Percentiles rank a stretch among this genome's conserved stretches.
phyloP scores from a whole-genome alignment of 1,140 invertebrate species.

The Drosophila tani region DNA sequence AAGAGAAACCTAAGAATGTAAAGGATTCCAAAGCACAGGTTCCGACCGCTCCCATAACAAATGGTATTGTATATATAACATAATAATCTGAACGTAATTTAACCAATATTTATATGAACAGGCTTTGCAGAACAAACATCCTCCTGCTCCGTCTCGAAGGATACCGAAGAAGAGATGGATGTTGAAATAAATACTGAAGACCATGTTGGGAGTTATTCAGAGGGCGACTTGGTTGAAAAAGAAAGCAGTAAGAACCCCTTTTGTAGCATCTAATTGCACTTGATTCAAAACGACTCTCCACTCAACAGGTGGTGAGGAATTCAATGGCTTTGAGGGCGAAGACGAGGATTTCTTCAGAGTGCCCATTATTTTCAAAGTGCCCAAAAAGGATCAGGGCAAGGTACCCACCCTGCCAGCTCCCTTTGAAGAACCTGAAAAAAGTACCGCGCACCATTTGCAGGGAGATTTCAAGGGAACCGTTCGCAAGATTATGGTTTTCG shows the following conservation, averaged over 20 bases:
- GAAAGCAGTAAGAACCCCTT: not conserved
- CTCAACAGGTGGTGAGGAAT: not conserved
- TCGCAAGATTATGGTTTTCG: constrained; percentile 15
- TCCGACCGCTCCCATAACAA: not conserved
- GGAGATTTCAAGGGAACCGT: not conserved
- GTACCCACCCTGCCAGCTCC: too few species aligned
- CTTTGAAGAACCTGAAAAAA: not conserved
- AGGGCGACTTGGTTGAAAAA: not conserved
- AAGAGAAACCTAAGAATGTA: not conserved
- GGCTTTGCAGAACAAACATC: not conserved
- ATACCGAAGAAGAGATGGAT: not conserved
- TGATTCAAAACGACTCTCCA: not conserved
- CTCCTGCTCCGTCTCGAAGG: not conserved
- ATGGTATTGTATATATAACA: not conserved
- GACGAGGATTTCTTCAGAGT: not conserved
- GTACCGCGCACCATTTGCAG: not conserved
- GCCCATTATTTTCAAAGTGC: not conserved
- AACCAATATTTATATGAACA: not conserved
- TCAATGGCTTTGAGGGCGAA: not conserved
- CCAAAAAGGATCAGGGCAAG: not conserved
- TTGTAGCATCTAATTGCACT: not conserved
- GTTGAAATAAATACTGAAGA: not conserved
- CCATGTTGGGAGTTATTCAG: not conserved
- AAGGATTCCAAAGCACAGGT: too few species aligned
- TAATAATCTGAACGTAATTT: not conserved